Evolutionary conservation across 2,113 vertebrate genomes (phyloP), one percentile per base, ranked within the genome.

Genomic region (Sceloporus tristichus): DNA sequence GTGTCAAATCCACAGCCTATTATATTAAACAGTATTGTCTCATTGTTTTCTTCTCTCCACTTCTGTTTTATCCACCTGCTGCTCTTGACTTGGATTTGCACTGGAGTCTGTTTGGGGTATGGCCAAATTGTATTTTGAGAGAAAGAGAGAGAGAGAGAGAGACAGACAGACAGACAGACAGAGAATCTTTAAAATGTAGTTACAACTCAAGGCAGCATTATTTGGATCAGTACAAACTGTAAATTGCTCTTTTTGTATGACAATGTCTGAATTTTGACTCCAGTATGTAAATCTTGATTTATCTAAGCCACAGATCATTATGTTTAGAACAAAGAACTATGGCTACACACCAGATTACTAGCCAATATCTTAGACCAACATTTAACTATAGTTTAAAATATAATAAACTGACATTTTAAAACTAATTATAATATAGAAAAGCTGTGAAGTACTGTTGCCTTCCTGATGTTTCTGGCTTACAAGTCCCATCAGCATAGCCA

Each of bases 1-100:
- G 21, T 88, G 87, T 88, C 87, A 88, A 88, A 84, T 84, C 73
- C n/a, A 77, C 82, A 88, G 87, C 42, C 87, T 88, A 84, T 84
- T 84, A 88, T 68, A n/a, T 76, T 88, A 88, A 88, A 66, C 59
- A 29, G 42, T 76, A 88, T 83, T 83, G 71, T 88, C 73, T 66
- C 74, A 88, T 83, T 88, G 42, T 83, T 88, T 88, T 77, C 62
- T 82, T 87, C 71, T 53, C 70, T 82, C 62, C 40, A 75, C 76
- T 82, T 87, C 82, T 77, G 80, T 34, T 83, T 83, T 77, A 77
- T 53, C 80, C 74, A 78, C 87, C 87, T 88, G 80, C 87, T 88
- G 42, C 27, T 42, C 59, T 53, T 83, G 62, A 88, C 48, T 78
- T 56, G 42, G 73, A 78, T 88, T 68, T 78, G 82, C 73, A 88